phyloP scores from a whole-genome alignment of 2,888 invertebrate species.

The Meandrusa payeni region DNA sequence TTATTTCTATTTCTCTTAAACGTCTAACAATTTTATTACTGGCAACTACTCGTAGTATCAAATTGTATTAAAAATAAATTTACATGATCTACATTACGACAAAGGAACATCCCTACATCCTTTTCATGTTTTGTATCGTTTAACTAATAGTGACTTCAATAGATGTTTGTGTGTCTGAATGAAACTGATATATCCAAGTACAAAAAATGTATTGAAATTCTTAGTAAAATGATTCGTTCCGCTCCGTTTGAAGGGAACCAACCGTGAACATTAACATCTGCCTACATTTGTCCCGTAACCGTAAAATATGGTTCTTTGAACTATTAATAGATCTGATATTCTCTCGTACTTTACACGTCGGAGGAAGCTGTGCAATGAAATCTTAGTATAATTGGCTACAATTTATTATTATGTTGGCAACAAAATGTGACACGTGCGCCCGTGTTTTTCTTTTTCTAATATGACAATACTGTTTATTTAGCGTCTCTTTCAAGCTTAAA shows the following conservation, averaged over 20 bases:
- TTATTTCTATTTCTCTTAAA: too few species aligned
- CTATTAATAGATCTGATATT: slow-evolving; percentile 23
- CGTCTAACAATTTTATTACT: too few species aligned
- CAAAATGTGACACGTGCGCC: slow-evolving; percentile 18
- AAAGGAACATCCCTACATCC: slow-evolving; percentile 14
- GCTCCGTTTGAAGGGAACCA: slow-evolving; percentile 27
- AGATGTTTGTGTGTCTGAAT: slow-evolving; percentile 14
- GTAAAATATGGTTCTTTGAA: slow-evolving; percentile 25
- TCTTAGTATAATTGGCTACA: slow-evolving; percentile 22
- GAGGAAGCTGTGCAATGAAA: slow-evolving; percentile 24
- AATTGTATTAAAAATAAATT: too few species aligned
- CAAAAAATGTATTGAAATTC: slow-evolving; percentile 23
- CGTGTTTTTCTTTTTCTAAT: slow-evolving; percentile 9
- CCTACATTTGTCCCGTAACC: slow-evolving; percentile 27
- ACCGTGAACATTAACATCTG: slow-evolving; percentile 27
- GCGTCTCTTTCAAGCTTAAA: slow-evolving; percentile 5
- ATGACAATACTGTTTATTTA: slow-evolving; percentile 7
- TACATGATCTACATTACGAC: not conserved
- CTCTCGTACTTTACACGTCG: slow-evolving; percentile 17
- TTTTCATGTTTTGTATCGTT: slow-evolving; percentile 5
- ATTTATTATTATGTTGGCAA: slow-evolving; percentile 23
- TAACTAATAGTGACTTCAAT: slow-evolving; percentile 17
- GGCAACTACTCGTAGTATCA: too few species aligned
- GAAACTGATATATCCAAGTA: slow-evolving; percentile 14
- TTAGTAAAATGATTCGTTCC: slow-evolving; percentile 29